phyloP scores from a whole-genome alignment of 2,888 invertebrate species.

The Cryptocephalus primarius region DNA sequence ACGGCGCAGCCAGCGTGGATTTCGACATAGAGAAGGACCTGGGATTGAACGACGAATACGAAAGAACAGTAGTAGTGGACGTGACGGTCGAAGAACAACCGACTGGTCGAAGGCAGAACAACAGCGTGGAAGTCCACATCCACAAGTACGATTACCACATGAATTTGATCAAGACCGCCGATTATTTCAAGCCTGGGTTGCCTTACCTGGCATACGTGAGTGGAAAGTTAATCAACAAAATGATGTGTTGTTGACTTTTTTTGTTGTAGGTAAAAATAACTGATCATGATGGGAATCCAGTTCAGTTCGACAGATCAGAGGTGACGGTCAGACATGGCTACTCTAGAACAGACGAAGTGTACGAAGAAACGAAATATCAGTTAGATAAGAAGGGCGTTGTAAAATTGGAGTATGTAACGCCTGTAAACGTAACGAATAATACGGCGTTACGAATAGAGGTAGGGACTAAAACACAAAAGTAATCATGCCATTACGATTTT shows the following conservation, averaged over 20 bases:
- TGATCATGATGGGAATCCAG: constrained; percentile 58
- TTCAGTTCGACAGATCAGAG: constrained; percentile 46
- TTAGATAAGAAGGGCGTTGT: constrained; percentile 55
- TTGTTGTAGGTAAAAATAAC: constrained; percentile 47
- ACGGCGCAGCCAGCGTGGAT: constrained; percentile 54
- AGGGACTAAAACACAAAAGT: constrained; percentile 12
- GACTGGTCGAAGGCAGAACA: constrained; percentile 75
- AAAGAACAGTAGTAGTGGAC: constrained; percentile 71
- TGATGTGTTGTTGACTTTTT: not conserved
- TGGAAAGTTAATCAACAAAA: constrained; percentile 6
- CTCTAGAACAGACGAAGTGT: constrained; percentile 45
- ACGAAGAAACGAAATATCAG: constrained; percentile 40
- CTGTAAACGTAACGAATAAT: constrained; percentile 44
- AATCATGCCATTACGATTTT: not conserved
- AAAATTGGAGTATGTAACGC: constrained; percentile 50
- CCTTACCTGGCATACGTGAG: constrained; percentile 73
- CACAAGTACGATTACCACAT: constrained; percentile 69
- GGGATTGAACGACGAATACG: constrained; percentile 68
- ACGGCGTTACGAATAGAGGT: constrained; percentile 65
- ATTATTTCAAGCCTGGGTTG: constrained; percentile 80
- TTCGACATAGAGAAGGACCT: constrained; percentile 67
- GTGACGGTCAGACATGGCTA: constrained; percentile 52
- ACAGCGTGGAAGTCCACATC: constrained; percentile 58
- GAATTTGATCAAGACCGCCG: constrained; percentile 68
- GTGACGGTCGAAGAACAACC: constrained; percentile 84